Percentiles rank a stretch among this genome's conserved stretches.
Conservation (phyloP, 2,113 vertebrate species). For the Otis tarda region DNA sequence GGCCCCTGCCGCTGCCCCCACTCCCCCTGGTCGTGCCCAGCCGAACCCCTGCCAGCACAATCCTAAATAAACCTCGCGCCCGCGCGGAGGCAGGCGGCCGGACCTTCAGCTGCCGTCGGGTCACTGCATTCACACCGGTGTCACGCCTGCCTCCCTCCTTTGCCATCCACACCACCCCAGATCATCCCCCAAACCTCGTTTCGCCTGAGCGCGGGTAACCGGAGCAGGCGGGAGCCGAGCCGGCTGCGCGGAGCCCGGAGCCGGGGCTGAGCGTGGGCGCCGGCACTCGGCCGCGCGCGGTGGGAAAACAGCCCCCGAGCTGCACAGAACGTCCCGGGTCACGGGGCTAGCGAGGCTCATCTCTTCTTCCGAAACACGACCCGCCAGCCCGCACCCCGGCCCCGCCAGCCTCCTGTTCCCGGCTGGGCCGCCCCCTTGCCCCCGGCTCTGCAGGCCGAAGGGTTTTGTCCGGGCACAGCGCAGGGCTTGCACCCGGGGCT, state of each 20-base stretch:
- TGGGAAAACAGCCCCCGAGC: neutral
- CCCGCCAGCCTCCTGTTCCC: neutral
- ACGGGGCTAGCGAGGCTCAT: neutral
- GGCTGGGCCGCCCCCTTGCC: too few species aligned
- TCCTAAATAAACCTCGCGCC: neutral
- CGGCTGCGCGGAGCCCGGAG: accelerated
- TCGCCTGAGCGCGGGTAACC: too few species aligned
- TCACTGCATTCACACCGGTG: neutral
- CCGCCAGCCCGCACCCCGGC: neutral
- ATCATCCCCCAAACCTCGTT: accelerated
- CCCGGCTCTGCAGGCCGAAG: neutral
- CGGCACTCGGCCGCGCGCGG: neutral
- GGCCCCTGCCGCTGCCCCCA: neutral
- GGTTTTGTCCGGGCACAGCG: neutral
- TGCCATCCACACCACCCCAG: neutral
- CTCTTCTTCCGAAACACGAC: neutral
- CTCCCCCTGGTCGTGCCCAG: accelerated
- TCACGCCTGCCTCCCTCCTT: neutral
- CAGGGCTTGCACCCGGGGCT: neutral
- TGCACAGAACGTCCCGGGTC: neutral
- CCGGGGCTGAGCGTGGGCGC: neutral
- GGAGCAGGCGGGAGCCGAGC: neutral
- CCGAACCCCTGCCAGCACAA: neutral
- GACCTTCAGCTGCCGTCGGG: neutral
- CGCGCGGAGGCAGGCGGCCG: accelerated